phyloP scores from a whole-genome alignment of 2,888 invertebrate genomes.

The Cataglyphis livida region DNA sequence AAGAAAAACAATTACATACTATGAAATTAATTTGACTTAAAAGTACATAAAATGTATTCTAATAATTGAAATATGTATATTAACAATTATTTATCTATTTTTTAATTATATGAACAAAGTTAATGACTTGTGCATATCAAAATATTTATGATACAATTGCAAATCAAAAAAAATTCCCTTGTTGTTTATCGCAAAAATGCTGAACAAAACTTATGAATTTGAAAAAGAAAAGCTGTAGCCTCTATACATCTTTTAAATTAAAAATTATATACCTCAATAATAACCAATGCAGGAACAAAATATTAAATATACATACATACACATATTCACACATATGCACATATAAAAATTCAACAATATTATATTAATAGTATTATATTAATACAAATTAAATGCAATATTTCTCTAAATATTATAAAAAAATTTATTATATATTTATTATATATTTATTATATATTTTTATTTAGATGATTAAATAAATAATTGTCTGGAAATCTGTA shows the following conservation, averaged over 20 bases:
- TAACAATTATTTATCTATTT: not conserved
- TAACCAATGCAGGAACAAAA: not conserved
- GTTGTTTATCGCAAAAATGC: not conserved
- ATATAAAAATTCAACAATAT: not conserved
- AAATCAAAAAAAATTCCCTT: not conserved
- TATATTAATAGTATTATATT: not conserved
- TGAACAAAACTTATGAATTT: too few species aligned
- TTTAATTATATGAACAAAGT: not conserved
- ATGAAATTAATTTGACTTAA: not conserved
- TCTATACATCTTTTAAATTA: not conserved
- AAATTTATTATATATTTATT: not conserved
- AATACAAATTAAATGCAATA: not conserved
- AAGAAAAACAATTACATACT: not conserved
- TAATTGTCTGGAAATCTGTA: not conserved
- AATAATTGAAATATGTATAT: not conserved
- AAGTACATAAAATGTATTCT: not conserved
- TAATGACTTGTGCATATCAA: not conserved
- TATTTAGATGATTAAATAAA: not conserved
- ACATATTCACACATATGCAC: not conserved
- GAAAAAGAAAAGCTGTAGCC: not conserved
- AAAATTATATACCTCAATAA: not conserved
- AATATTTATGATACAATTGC: not conserved
- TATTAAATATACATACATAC: not conserved
- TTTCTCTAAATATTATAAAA: not conserved
- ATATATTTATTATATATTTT: not conserved